phyloP scores from a whole-genome alignment of 53 echinoderm and acorn worm genomes.

The Temnopleurus reevesii region DNA sequence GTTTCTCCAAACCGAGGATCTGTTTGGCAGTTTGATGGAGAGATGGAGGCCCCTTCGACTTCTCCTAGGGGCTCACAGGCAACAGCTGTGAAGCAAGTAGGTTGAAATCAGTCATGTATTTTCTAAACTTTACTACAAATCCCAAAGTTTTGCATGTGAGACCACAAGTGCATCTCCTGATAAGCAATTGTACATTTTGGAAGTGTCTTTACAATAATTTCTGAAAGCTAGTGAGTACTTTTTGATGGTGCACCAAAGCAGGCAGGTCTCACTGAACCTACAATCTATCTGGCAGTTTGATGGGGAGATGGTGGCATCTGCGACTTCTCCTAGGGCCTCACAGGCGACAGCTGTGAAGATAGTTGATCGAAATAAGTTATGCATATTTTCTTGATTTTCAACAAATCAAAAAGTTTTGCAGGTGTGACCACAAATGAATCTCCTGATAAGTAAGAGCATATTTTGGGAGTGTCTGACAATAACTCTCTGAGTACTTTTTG shows the following conservation, averaged over 20 bases:
- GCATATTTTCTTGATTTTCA: too few relatives aligned
- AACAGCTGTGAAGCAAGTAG: neutral
- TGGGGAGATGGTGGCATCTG: constrained; percentile 3
- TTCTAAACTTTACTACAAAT: too few relatives aligned
- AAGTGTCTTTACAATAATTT: too few relatives aligned
- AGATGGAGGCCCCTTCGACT: neutral
- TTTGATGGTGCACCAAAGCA: too few relatives aligned
- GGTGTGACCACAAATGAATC: neutral
- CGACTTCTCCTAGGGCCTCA: neutral
- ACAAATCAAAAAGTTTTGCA: neutral
- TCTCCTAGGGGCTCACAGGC: constrained; percentile 20
- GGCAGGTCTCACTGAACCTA: too few relatives aligned
- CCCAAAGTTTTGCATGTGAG: neutral
- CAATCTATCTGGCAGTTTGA: constrained; percentile 11
- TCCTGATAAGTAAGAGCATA: neutral
- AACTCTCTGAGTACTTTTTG: too few relatives aligned
- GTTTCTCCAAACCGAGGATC: constrained; percentile 56
- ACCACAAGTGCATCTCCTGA: neutral
- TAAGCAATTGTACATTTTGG: neutral
- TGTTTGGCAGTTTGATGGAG: constrained; percentile 22
- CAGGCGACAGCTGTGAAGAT: neutral
- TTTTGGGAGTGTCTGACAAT: too few relatives aligned
- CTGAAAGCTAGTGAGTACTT: too few relatives aligned
- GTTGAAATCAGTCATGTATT: neutral
- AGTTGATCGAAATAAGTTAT: neutral